phyloP scores from a whole-genome alignment of 2,113 vertebrate species.

The Andinoacara biseriatus region DNA sequence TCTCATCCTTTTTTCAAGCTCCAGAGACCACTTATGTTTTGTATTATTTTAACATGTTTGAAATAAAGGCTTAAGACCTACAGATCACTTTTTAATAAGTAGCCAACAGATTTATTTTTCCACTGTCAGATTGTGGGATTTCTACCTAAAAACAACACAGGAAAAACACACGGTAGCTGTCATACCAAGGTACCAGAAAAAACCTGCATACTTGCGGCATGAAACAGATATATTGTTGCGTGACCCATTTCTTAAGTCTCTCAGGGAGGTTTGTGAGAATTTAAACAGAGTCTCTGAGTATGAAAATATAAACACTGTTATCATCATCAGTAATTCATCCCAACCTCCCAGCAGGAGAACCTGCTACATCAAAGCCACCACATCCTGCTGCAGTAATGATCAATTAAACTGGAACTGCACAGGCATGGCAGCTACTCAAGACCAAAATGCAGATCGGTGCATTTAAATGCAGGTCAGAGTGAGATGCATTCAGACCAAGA shows the following conservation, averaged over 20 bases:
- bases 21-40: too few relatives aligned
- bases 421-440: background rate
- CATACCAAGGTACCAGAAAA: background rate
- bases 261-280: background rate
- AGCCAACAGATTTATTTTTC: background rate
- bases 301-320: slow-evolving; percentile 37
- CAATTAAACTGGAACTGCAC: slow-evolving; percentile 37
- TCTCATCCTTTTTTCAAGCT: too few relatives aligned
- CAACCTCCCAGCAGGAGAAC: slow-evolving; percentile 13
- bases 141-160: background rate
- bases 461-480: slow-evolving; percentile 71
- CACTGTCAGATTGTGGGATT: background rate
- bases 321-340: slow-evolving; percentile 46
- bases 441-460: slow-evolving; percentile 57
- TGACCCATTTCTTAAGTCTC: slow-evolving; percentile 52
- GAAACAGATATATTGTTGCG: background rate
- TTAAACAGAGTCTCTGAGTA: background rate
- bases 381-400: slow-evolving; percentile 36
- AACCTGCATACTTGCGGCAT: background rate
- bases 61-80: background rate
- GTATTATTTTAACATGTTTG: background rate
- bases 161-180: background rate
- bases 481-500: slow-evolving; percentile 47
- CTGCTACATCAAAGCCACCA: slow-evolving; percentile 49
- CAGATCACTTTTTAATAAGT: background rate